Evolutionary conservation across 2,113 vertebrate species (phyloP), one percentile per base, ranked within the genome.

Genomic region (Labeo rohita): DNA sequence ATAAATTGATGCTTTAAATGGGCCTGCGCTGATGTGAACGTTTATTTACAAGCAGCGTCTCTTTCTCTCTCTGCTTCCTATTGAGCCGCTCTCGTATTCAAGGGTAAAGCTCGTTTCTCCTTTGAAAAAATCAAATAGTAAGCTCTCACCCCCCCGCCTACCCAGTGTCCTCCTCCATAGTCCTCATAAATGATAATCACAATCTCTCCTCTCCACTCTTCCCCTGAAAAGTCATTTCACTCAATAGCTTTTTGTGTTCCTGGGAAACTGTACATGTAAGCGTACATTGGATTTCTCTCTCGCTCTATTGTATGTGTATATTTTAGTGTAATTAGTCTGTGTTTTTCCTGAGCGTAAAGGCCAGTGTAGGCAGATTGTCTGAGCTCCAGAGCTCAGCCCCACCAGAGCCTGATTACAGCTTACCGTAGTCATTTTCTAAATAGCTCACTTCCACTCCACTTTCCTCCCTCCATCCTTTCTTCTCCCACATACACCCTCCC

Each of bases 211-310:
- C 70, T 93, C 93, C 89, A 91, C 88, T 84, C 74, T 77, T 85
- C 87, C 77, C 16, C 84, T 75, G 88, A 91, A 93, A 93, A 92
- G 92, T 92, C 87, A 93, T 95, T 94, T 92, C 89, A 86, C 90
- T 89, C 85, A 89, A 78, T 45, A 84, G 85, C 65, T 75, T 84
- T 86, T 89, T 85, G 86, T 90, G 91, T 93, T 91, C 92, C 92
- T 92, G 87, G 87, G 90, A 95, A 92, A 93, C 93, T 92, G 87
- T 89, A 92, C 93, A 91, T 89, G 81, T 83, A 84, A 89, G 90
- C 91, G 90, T 92, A 88, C 92, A 92, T 91, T 92, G 91, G 92
- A 93, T 93, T 93, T 93, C 73, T 90, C 81, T 63, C 61, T 73
- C n/a, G 13, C n/a, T 59, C 85, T 74, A 39, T 86, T 84, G 82